Conservation (phyloP, 2,113 vertebrate species). For the Scomber scombrus region DNA sequence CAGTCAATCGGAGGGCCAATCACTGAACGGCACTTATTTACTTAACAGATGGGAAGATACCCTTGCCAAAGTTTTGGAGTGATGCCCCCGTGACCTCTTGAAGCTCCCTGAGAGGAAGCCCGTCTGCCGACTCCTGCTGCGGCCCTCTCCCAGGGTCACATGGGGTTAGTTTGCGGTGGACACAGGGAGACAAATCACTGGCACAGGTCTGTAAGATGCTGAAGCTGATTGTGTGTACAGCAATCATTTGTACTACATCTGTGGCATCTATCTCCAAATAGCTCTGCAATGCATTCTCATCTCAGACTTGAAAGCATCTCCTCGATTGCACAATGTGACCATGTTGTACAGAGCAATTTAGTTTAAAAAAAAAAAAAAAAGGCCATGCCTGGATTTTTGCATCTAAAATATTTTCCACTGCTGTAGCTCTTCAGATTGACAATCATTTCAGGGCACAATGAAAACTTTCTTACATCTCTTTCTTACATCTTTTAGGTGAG, state of each 20-base stretch:
- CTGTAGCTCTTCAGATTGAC: not conserved
- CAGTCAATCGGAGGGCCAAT: slow-evolving; percentile 68
- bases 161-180: slow-evolving; percentile 66
- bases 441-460: not conserved
- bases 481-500: no score
- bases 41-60: slow-evolving; percentile 82
- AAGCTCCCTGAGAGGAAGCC: slow-evolving; percentile 73
- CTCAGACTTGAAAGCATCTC: slow-evolving; percentile 9
- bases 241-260: not conserved
- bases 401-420: not conserved
- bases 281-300: slow-evolving; percentile 14
- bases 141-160: slow-evolving; percentile 58
- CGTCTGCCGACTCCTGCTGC: slow-evolving; percentile 70
- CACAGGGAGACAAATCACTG: slow-evolving; percentile 58
- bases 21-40: slow-evolving; percentile 65
- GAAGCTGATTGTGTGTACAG: slow-evolving; percentile 18
- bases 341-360: not conserved
- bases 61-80: slow-evolving; percentile 76
- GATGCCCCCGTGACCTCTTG: slow-evolving; percentile 70
- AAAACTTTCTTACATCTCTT: not conserved
- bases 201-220: slow-evolving; percentile 31
- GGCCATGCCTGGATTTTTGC: not conserved
- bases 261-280: not conserved
- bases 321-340: slow-evolving; percentile 5
- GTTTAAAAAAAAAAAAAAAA: not conserved